A percentile compares a stretch with the other conserved stretches of the same genome.
Evolutionary conservation across 2,797 vertebrate genomes (phyloP).

Genomic region (Morelia viridis): DNA sequence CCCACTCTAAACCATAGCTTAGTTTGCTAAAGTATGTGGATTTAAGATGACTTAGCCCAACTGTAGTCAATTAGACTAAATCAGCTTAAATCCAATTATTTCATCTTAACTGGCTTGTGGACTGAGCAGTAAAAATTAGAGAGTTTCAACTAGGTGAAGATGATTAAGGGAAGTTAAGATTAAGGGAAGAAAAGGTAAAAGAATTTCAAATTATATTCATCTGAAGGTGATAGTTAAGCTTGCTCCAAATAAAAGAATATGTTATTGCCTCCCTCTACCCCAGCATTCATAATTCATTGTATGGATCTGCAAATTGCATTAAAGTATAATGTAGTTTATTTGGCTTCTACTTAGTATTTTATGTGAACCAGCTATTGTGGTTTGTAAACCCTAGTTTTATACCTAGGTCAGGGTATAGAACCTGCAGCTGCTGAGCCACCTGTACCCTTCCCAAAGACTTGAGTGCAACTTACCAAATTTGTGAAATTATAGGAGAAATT

Average conservation of each 20-base stretch:
- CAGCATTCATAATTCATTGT: not conserved
- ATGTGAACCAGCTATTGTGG: not conserved
- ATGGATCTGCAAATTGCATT: not conserved
- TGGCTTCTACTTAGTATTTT: not conserved
- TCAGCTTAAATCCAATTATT: constrained; percentile 33
- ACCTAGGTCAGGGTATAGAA: not conserved
- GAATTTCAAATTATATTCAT: not conserved
- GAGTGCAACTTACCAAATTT: not conserved
- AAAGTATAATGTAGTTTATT: not conserved
- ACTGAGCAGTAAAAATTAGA: constrained; percentile 12
- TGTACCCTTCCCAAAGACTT: not conserved
- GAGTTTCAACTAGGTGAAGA: not conserved
- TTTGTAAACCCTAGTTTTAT: too few relatives aligned
- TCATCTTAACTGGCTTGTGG: constrained; percentile 13
- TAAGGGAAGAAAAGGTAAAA: not conserved
- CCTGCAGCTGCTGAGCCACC: not conserved
- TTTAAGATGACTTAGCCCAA: constrained; percentile 27
- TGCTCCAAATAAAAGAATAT: not conserved
- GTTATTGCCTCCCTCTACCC: not conserved
- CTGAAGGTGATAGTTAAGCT: not conserved
- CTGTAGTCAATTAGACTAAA: constrained; percentile 26
- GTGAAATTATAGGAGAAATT: not conserved
- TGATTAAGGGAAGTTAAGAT: not conserved
- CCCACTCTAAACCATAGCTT: constrained; percentile 11
- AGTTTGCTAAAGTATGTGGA: constrained; percentile 24